Evolutionary conservation across 2,113 vertebrate genomes (phyloP).

Genomic region (Megalops atlanticus): DNA sequence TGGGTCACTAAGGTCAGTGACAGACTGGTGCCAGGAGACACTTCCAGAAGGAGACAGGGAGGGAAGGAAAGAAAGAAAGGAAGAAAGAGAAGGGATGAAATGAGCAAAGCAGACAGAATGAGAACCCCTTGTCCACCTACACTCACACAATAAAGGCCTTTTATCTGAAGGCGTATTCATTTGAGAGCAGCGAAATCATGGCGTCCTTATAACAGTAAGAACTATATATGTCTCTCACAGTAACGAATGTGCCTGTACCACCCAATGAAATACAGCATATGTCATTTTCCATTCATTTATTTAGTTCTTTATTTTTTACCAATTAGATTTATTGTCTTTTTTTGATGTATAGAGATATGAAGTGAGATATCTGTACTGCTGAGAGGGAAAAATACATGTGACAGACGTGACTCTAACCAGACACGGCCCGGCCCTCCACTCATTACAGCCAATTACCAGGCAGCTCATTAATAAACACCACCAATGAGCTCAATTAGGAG

Average conservation of each 20-base stretch:
- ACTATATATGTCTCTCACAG: neutral
- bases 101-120: neutral
- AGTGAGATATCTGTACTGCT: neutral
- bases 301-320: neutral
- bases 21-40: conserved; percentile 56
- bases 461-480: conserved; percentile 64
- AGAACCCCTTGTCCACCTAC: neutral
- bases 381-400: conserved; percentile 52
- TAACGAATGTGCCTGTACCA: neutral
- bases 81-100: neutral
- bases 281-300: neutral
- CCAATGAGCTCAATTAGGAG: conserved; percentile 61
- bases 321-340: neutral
- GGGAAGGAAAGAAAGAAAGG: conserved; percentile 3
- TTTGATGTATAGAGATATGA: neutral
- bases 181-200: neutral
- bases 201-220: neutral
- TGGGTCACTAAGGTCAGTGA: conserved; percentile 40
- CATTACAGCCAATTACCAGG: conserved; percentile 58
- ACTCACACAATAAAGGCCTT: neutral
- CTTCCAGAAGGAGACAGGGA: conserved; percentile 28
- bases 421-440: conserved; percentile 44
- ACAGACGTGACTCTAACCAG: conserved; percentile 59
- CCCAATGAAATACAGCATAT: neutral
- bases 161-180: neutral